A percentile compares a stretch with the other conserved stretches of the same genome.
These are phyloP conservation scores for Darevskia nairensis DNA, from an alignment of 2,797 vertebrate genomes.

Conservation along the genomic window DNA sequence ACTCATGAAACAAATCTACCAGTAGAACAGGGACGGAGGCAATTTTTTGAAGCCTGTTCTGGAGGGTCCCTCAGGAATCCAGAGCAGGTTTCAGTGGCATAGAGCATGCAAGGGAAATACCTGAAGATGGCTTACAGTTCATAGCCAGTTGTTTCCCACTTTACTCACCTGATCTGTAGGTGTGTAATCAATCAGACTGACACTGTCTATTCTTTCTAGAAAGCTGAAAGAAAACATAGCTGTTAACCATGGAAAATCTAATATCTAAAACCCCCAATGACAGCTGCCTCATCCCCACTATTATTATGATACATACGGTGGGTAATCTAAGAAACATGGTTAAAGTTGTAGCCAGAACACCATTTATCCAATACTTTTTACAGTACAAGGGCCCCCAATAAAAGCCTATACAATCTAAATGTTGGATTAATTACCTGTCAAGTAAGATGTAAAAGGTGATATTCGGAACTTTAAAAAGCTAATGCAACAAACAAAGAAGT, in stretches of 20 bases:
- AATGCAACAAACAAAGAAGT: too few species aligned
- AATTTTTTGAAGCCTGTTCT: background rate
- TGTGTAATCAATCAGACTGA: slow-evolving; percentile 97
- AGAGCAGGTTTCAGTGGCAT: background rate
- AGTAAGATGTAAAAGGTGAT: background rate
- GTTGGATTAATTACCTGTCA: background rate
- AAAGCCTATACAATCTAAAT: background rate
- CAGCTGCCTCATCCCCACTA: background rate
- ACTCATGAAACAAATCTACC: background rate
- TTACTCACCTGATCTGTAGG: slow-evolving; percentile 96
- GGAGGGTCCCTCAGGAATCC: background rate
- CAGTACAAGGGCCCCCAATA: background rate
- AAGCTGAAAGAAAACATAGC: slow-evolving; percentile 84
- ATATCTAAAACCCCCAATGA: background rate
- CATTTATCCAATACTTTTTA: slow-evolving; percentile 13
- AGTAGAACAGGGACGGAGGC: background rate
- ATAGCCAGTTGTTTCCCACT: background rate
- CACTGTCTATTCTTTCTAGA: slow-evolving; percentile 97
- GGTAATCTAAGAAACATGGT: slow-evolving; percentile 16
- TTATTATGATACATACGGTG: slow-evolving; percentile 4
- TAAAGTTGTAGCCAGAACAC: background rate
- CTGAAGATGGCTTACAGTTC: background rate
- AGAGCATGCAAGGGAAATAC: too few species aligned
- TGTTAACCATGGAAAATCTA: slow-evolving; percentile 47
- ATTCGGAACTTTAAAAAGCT: too few species aligned